Conservation (phyloP, 2,797 vertebrate species). For the Oryzias sinensis region DNA sequence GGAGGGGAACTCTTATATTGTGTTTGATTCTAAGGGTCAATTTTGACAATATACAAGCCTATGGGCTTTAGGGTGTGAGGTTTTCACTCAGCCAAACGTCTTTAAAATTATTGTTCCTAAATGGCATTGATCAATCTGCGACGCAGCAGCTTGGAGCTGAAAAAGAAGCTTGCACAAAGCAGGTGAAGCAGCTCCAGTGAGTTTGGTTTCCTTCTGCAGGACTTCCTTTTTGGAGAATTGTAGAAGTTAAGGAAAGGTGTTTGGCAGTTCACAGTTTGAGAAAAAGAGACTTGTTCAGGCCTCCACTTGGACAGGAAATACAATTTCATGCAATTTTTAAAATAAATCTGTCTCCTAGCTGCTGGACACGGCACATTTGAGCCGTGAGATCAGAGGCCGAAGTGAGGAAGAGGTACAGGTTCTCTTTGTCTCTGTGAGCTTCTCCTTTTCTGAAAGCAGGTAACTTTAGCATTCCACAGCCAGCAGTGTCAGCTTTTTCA, state of each 20-base stretch:
- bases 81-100: too few relatives aligned
- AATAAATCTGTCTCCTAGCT: not conserved
- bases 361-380: not conserved
- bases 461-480: conserved; percentile 26
- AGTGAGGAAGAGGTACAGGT: conserved; percentile 31
- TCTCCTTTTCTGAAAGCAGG: conserved; percentile 19
- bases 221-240: not conserved
- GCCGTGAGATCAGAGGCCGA: conserved; percentile 4
- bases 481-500: conserved; percentile 7
- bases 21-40: too few relatives aligned
- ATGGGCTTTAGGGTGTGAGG: too few relatives aligned
- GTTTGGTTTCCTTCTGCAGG: not conserved
- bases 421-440: conserved; percentile 23
- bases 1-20: too few relatives aligned
- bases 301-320: not conserved
- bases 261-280: not conserved
- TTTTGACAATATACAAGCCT: too few relatives aligned
- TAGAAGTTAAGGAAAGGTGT: not conserved
- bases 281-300: not conserved
- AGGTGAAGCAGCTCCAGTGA: not conserved
- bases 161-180: not conserved
- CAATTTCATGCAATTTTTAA: not conserved
- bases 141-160: too few relatives aligned
- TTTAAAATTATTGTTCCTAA: too few relatives aligned
- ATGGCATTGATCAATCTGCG: too few relatives aligned